These are phyloP conservation scores for Thecocarcelia acutangulata DNA, from an alignment of 2,888 invertebrate species.

Conservation along the genomic window DNA sequence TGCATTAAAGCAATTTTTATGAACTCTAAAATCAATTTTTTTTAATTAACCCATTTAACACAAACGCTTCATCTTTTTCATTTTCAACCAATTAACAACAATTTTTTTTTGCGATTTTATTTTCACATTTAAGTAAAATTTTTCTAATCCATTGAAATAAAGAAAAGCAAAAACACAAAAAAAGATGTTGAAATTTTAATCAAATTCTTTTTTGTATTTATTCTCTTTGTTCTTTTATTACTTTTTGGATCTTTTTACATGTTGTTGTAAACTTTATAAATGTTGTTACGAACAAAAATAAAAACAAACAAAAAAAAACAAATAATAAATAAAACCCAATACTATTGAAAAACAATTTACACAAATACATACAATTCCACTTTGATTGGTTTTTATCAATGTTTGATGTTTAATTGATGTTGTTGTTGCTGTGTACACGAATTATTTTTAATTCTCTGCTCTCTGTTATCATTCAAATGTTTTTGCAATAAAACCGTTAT, in stretches of 20 bases:
- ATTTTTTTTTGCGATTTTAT: slow-evolving; percentile 18
- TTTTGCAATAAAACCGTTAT: slow-evolving; percentile 55
- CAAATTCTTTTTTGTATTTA: slow-evolving; percentile 66
- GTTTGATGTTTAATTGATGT: slow-evolving; percentile 68
- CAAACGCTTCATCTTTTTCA: not conserved
- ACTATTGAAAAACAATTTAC: slow-evolving; percentile 26
- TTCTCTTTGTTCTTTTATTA: slow-evolving; percentile 69
- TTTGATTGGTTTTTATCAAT: slow-evolving; percentile 69
- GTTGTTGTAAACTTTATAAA: slow-evolving; percentile 66
- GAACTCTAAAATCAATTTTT: slow-evolving; percentile 67
- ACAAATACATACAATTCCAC: slow-evolving; percentile 45
- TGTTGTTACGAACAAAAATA: slow-evolving; percentile 54
- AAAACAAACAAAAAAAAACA: slow-evolving; percentile 26
- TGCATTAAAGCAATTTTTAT: not conserved
- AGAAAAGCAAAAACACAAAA: slow-evolving; percentile 21
- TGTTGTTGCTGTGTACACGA: slow-evolving; percentile 67
- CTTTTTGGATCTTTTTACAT: slow-evolving; percentile 64
- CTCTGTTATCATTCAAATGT: slow-evolving; percentile 42
- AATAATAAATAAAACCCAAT: slow-evolving; percentile 18
- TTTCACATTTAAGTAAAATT: slow-evolving; percentile 29
- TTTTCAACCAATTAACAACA: slow-evolving; percentile 23
- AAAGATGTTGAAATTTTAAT: slow-evolving; percentile 58
- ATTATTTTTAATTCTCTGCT: slow-evolving; percentile 31
- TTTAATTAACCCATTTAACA: slow-evolving; percentile 34
- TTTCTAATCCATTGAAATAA: slow-evolving; percentile 55